phyloP scores from a whole-genome alignment of 2,888 invertebrate species.

The Erpobdella octoculata region DNA sequence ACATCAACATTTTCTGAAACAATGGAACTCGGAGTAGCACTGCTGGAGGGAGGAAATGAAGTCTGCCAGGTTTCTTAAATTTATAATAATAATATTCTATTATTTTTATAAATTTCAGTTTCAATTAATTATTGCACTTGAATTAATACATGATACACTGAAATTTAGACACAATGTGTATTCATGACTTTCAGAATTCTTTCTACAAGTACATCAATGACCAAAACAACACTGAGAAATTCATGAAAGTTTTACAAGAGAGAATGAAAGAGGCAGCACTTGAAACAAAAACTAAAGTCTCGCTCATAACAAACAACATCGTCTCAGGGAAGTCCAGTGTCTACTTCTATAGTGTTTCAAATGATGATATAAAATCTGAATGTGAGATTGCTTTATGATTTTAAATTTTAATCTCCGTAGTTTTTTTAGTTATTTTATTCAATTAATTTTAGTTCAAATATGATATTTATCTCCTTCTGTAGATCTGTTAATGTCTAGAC shows the following conservation, averaged over 20 bases:
- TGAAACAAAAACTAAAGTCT: constrained; percentile 18
- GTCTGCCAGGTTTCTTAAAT: constrained; percentile 25
- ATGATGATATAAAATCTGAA: constrained; percentile 13
- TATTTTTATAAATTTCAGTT: too few relatives aligned
- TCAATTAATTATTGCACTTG: background rate
- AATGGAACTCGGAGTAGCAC: constrained; percentile 16
- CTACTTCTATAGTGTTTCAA: constrained; percentile 15
- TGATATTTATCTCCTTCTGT: too few relatives aligned
- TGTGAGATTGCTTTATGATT: background rate
- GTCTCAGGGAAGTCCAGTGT: constrained; percentile 25
- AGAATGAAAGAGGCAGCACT: constrained; percentile 22
- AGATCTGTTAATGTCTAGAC: too few relatives aligned
- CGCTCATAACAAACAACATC: constrained; percentile 26
- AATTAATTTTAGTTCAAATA: too few relatives aligned
- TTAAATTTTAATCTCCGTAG: too few relatives aligned
- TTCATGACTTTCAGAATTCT: background rate
- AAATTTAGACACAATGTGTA: background rate
- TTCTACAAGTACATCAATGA: constrained; percentile 24
- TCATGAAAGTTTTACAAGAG: constrained; percentile 20
- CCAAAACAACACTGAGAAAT: background rate
- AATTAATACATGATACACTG: background rate
- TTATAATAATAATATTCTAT: too few relatives aligned
- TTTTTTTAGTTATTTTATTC: too few relatives aligned
- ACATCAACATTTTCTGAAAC: constrained; percentile 19
- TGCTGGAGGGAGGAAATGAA: constrained; percentile 20